phyloP scores from a whole-genome alignment of 2,888 invertebrate genomes.

The Toxonevra muliebris region DNA sequence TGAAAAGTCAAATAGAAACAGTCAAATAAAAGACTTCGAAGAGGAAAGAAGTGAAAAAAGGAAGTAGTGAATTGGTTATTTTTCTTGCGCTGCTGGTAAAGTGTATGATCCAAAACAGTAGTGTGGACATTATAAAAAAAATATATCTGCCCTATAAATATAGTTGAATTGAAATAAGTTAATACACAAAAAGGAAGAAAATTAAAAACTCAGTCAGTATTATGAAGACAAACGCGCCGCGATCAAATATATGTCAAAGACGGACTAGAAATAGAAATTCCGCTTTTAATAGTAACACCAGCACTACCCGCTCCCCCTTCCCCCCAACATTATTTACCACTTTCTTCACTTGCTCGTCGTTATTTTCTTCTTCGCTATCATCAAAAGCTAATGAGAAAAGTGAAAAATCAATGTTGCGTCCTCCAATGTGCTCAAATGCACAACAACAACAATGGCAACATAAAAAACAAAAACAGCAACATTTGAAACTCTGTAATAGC shows the following conservation, averaged over 20 bases:
- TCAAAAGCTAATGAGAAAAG: slow-evolving; percentile 41
- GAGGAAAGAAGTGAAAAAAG: slow-evolving; percentile 24
- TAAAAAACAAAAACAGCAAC: not conserved
- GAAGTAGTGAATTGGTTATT: not conserved
- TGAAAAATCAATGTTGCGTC: slow-evolving; percentile 50
- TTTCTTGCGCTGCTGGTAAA: slow-evolving; percentile 1
- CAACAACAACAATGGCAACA: not conserved
- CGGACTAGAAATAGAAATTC: slow-evolving; percentile 39
- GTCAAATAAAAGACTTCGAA: slow-evolving; percentile 31
- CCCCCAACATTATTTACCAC: slow-evolving; percentile 9
- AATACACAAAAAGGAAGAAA: slow-evolving; percentile 18
- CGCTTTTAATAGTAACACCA: slow-evolving; percentile 21
- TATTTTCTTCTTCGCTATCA: slow-evolving; percentile 12
- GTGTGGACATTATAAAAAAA: too few species aligned
- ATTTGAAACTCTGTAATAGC: not conserved
- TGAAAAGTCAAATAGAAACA: slow-evolving; percentile 32
- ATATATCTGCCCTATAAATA: too few species aligned
- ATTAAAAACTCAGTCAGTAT: slow-evolving; percentile 23
- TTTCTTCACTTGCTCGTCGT: slow-evolving; percentile 13
- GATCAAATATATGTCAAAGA: slow-evolving; percentile 36
- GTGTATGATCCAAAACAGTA: too few species aligned
- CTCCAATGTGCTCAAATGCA: slow-evolving; percentile 39
- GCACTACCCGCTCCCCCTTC: slow-evolving; percentile 23
- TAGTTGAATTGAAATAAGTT: too few species aligned
- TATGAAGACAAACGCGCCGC: slow-evolving; percentile 32